These are phyloP conservation scores for Miniopterus natalensis DNA, from an alignment of 2,113 vertebrate genomes.

Conservation along the genomic window DNA sequence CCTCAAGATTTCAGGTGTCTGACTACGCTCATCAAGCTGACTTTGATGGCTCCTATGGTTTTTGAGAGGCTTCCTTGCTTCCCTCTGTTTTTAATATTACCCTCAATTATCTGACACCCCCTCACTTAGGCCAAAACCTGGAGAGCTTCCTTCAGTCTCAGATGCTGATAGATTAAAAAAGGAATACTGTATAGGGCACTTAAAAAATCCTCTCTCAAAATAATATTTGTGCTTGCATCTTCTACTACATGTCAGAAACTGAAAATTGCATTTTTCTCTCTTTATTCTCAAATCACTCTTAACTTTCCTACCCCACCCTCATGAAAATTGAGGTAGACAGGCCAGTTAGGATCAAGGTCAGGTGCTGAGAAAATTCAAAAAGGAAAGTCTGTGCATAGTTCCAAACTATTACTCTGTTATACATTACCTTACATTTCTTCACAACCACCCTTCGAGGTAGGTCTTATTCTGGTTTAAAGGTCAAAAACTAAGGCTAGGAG, in stretches of 20 bases:
- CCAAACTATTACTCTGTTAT: not conserved
- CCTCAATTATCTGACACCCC: not conserved
- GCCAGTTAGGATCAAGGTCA: not conserved
- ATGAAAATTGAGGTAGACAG: not conserved
- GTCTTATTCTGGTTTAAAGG: not conserved
- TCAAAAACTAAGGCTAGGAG: not conserved
- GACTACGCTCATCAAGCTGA: not conserved
- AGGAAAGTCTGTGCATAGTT: not conserved
- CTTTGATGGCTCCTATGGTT: not conserved
- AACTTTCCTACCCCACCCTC: not conserved
- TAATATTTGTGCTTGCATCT: not conserved
- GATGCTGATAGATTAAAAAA: not conserved
- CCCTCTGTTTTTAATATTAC: not conserved
- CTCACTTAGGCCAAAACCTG: not conserved
- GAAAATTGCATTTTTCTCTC: not conserved
- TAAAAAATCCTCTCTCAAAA: not conserved
- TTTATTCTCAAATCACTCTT: slow-evolving; percentile 20
- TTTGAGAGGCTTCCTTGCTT: not conserved
- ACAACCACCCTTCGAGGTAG: not conserved
- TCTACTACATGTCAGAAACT: not conserved
- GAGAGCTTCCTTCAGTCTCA: not conserved
- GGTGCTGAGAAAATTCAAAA: not conserved
- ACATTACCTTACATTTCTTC: not conserved
- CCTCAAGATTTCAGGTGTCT: not conserved
- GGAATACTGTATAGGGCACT: not conserved